Percentiles rank a stretch among this genome's conserved stretches.
Conservation (phyloP, 2,888 invertebrate genomes). For the Geophilus truncorum region DNA sequence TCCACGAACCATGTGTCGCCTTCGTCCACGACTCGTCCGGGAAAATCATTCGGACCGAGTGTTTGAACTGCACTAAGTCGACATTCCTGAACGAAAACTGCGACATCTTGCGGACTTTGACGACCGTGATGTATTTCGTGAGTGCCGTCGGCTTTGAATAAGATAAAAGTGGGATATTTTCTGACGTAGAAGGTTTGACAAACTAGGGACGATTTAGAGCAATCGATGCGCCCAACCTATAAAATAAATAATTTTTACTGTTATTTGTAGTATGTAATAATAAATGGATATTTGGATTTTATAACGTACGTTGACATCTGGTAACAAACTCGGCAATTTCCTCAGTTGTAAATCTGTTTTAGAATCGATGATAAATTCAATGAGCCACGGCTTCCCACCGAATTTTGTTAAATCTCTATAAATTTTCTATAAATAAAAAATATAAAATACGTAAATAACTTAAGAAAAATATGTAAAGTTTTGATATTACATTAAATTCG, state of each 20-base stretch:
- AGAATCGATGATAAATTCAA: constrained; percentile 50
- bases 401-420: constrained; percentile 37
- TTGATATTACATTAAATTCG: constrained; percentile 56
- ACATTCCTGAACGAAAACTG: constrained; percentile 62
- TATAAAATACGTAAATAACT: neutral
- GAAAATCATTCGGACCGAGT: constrained; percentile 49
- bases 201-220: constrained; percentile 43
- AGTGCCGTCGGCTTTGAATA: constrained; percentile 68
- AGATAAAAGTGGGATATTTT: constrained; percentile 62
- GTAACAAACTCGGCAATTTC: constrained; percentile 58
- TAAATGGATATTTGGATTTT: neutral
- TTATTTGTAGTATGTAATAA: neutral
- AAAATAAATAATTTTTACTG: neutral
- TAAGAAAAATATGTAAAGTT: neutral
- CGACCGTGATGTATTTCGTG: constrained; percentile 68
- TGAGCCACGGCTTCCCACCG: constrained; percentile 44
- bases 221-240: constrained; percentile 50
- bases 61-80: constrained; percentile 47
- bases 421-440: constrained; percentile 40
- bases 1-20: constrained; percentile 61
- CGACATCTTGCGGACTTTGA: constrained; percentile 54
- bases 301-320: constrained; percentile 49
- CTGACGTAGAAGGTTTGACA: constrained; percentile 47
- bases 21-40: constrained; percentile 43
- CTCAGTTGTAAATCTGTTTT: constrained; percentile 56